Evolutionary conservation across 2,797 vertebrate genomes (phyloP).

Genomic region (Scolopax bukidnonensis): DNA sequence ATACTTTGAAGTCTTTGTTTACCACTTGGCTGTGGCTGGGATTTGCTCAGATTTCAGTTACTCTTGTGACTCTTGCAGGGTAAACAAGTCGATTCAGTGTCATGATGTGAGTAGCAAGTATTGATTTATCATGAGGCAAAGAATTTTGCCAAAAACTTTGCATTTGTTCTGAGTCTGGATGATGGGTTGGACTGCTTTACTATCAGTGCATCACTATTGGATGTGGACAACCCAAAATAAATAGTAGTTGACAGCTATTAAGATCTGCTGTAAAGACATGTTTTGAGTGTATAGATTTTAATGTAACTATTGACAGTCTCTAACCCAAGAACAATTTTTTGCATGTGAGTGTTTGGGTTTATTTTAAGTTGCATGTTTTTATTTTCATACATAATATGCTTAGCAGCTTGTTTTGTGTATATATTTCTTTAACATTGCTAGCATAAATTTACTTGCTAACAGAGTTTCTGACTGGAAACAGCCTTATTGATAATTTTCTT

Average conservation of each 20-base stretch:
- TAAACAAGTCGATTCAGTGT: background rate
- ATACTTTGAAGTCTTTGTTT: background rate
- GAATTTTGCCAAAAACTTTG: background rate
- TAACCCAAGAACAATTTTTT: background rate
- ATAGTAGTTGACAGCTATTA: background rate
- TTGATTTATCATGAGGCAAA: background rate
- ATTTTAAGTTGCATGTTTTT: background rate
- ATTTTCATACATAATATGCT: background rate
- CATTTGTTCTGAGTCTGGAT: background rate
- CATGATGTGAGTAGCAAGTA: background rate
- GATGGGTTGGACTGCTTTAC: background rate
- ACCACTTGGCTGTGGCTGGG: background rate
- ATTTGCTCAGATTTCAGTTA: background rate
- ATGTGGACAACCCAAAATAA: background rate
- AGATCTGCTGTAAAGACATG: background rate
- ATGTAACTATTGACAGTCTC: background rate
- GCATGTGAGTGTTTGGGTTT: accelerated
- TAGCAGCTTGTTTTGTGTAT: background rate
- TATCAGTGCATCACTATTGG: accelerated
- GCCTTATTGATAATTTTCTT: background rate
- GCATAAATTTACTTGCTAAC: background rate
- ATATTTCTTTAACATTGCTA: background rate
- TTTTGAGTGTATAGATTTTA: background rate
- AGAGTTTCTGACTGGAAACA: background rate
- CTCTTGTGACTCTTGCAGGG: background rate